These are phyloP conservation scores for Aphrocallistes beatrix DNA, from an alignment of 37 sponge, comb jelly and placozoan species.

Conservation along the genomic window DNA sequence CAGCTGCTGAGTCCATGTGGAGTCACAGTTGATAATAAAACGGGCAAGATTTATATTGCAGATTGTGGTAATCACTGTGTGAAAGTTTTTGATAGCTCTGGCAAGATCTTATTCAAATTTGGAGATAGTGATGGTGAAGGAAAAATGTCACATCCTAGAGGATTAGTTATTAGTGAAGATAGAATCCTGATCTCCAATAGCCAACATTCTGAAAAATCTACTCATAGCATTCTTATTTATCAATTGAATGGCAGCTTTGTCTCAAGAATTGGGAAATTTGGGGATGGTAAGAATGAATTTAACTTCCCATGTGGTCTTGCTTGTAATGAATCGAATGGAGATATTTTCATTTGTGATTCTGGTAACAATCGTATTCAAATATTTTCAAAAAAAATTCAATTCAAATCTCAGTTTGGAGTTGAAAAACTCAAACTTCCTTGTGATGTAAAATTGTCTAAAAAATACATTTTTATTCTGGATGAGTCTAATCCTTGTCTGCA, in stretches of 20 bases:
- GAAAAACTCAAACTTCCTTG: neutral
- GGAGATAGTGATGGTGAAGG: too few species aligned
- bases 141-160: neutral
- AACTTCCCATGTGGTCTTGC: neutral
- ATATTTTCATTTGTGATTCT: neutral
- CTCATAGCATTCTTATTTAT: neutral
- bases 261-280: neutral
- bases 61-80: too few species aligned
- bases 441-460: neutral
- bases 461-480: neutral
- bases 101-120: too few species aligned
- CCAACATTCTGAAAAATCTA: too few species aligned
- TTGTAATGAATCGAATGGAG: neutral
- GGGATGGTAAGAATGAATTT: neutral
- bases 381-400: neutral
- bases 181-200: neutral
- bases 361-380: neutral
- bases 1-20: too few species aligned
- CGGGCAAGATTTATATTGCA: too few species aligned
- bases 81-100: too few species aligned
- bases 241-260: neutral
- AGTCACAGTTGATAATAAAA: too few species aligned
- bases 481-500: slow-evolving; percentile 12
- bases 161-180: neutral
- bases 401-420: slow-evolving; percentile 9